Evolutionary conservation across 2,888 invertebrate genomes (phyloP), one percentile per base, ranked within the genome.

Genomic region (Mimachlamys varia): DNA sequence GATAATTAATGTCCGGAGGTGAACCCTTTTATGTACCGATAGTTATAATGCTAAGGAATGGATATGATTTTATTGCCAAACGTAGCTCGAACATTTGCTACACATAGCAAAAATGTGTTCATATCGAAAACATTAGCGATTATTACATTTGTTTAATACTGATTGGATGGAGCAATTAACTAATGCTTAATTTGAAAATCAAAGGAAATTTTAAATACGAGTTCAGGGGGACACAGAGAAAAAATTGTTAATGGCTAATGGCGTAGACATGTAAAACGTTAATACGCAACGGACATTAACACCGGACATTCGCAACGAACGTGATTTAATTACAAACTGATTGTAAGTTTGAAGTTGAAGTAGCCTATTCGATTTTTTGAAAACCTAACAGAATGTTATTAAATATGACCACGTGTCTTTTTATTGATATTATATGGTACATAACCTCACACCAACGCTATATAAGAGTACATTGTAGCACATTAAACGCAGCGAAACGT

Each of bases 151-250:
- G 22, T 22, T 33, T 76, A 76, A 27, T 76, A 76, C 27, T 22
- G 76, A 76, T 76, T 76, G 27, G 76, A 76, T 76, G 27, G 76
- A 76, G 76, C 33, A 76, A 76, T 76, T 33, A 76, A 33, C 33
- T 27, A 33, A 76, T 76, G 76, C 33, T 76, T 76, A 12, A 33
- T 76, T 33, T 33, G 10, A 7, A 76, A 76, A 76, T 76, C 76
- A 76, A 76, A 76, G 76, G 33, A 12, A 15, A 33, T 27, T 33
- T 76, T 22, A 12, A 76, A 76, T 76, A 7, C 4, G 33, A 33
- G 27, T 27, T 33, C 22, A 58, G 19, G 53, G 53, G 19, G 53
- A 17, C 19, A 58, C 2, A 33, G 76, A 76, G 76, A 76, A 76
- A 33, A 33, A 5, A 33, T 15, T 19, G 10, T 33, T 76, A 76